A percentile compares a stretch with the other conserved stretches of the same genome.
Conservation (phyloP, 2,888 invertebrate species). For the Apoda limacodes region DNA sequence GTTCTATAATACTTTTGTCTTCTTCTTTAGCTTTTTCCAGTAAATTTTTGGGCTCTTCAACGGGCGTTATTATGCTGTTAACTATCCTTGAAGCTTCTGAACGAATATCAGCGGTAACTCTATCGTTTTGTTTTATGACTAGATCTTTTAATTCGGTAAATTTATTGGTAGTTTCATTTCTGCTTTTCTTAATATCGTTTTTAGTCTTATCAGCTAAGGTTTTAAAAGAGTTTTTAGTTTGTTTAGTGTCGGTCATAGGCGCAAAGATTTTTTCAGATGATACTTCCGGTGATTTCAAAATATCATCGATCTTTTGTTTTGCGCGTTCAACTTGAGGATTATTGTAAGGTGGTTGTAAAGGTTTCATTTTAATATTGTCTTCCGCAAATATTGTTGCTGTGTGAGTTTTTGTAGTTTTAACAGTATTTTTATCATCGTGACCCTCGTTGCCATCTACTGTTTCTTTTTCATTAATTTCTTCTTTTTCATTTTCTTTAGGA, state of each 20-base stretch:
- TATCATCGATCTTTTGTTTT: slow-evolving; percentile 59
- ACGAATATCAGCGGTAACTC: slow-evolving; percentile 40
- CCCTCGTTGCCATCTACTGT: slow-evolving; percentile 22
- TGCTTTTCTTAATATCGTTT: slow-evolving; percentile 32
- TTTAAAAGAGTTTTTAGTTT: slow-evolving; percentile 34
- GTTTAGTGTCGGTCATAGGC: slow-evolving; percentile 31
- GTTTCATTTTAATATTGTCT: slow-evolving; percentile 48
- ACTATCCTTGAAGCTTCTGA: slow-evolving; percentile 54
- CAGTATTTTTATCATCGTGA: slow-evolving; percentile 24
- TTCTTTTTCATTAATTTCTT: slow-evolving; percentile 19
- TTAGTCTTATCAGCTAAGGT: slow-evolving; percentile 36
- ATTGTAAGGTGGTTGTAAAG: slow-evolving; percentile 55
- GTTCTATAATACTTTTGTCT: slow-evolving; percentile 38
- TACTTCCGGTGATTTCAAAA: slow-evolving; percentile 58
- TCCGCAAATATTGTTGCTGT: slow-evolving; percentile 33
- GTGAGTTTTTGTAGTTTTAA: slow-evolving; percentile 32
- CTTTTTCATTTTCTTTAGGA: slow-evolving; percentile 38
- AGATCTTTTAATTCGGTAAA: slow-evolving; percentile 38
- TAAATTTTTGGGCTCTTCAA: slow-evolving; percentile 45
- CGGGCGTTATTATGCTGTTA: slow-evolving; percentile 58
- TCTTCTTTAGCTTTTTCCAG: slow-evolving; percentile 27
- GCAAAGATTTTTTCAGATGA: slow-evolving; percentile 55
- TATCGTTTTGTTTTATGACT: slow-evolving; percentile 35
- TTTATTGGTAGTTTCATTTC: slow-evolving; percentile 35
- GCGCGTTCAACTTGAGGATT: slow-evolving; percentile 61